These are phyloP conservation scores for Pristionchus fissidentatus DNA, from an alignment of 2,888 invertebrate genomes.

Conservation along the genomic window DNA sequence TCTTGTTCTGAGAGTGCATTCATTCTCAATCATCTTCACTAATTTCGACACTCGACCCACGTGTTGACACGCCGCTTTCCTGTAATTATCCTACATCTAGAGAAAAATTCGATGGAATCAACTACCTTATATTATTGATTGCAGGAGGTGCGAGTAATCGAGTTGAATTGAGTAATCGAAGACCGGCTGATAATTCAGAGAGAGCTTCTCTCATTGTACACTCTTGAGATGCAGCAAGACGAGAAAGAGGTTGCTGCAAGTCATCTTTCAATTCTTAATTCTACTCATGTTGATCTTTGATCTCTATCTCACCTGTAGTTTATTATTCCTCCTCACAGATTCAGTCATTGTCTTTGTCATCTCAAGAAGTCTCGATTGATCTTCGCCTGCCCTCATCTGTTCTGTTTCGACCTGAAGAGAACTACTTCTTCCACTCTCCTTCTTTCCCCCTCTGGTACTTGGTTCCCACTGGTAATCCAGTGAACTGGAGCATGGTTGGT, in stretches of 20 bases:
- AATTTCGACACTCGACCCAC: slow-evolving; percentile 9
- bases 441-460: neutral
- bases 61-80: slow-evolving; percentile 23
- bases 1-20: slow-evolving; percentile 2
- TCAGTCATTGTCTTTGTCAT: slow-evolving; percentile 32
- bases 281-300: neutral
- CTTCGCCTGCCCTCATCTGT: slow-evolving; percentile 14
- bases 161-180: neutral
- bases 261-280: no score
- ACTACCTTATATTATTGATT: slow-evolving; percentile 17
- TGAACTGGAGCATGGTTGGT: neutral
- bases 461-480: neutral
- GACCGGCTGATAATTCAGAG: slow-evolving; percentile 1
- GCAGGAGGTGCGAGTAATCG: slow-evolving; percentile 20
- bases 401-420: slow-evolving; percentile 14
- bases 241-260: slow-evolving; percentile 28
- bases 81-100: neutral
- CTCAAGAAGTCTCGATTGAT: slow-evolving; percentile 13
- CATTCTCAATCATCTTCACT: slow-evolving; percentile 42
- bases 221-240: slow-evolving; percentile 13
- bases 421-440: neutral
- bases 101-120: neutral
- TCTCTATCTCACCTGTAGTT: slow-evolving; percentile 6
- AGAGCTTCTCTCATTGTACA: slow-evolving; percentile 17
- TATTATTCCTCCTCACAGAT: neutral